Percentiles rank a stretch among this genome's conserved stretches.
phyloP scores from a whole-genome alignment of 2,888 invertebrate genomes.

The Oscheius sp. region DNA sequence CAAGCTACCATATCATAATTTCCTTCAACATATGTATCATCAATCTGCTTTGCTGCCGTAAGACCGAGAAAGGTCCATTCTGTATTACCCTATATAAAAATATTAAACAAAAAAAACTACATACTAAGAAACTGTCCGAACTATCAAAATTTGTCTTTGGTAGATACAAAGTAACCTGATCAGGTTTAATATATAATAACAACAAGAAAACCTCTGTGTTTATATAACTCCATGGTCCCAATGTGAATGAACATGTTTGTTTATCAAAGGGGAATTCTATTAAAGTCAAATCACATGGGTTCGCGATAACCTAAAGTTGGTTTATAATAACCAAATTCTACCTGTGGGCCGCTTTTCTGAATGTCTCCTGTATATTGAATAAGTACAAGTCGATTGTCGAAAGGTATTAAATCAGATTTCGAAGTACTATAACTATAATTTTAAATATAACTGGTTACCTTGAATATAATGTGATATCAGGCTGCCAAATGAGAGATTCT shows the following conservation, averaged over 20 bases:
- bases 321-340: not conserved
- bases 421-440: not conserved
- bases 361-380: not conserved
- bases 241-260: not conserved
- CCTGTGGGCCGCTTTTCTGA: not conserved
- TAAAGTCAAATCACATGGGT: slow-evolving; percentile 8
- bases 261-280: slow-evolving; percentile 7
- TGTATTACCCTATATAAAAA: slow-evolving; percentile 3
- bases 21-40: slow-evolving; percentile 8
- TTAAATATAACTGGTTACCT: not conserved
- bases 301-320: not conserved
- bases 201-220: slow-evolving; percentile 13
- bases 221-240: slow-evolving; percentile 15
- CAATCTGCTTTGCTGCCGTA: not conserved
- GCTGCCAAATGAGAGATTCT: slow-evolving; percentile 9
- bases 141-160: not conserved
- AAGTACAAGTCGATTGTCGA: slow-evolving; percentile 1
- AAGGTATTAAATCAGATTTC: slow-evolving; percentile 1
- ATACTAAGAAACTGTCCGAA: not conserved
- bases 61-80: slow-evolving; percentile 13
- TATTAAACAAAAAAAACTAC: not conserved
- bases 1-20: slow-evolving; percentile 8
- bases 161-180: slow-evolving; percentile 4
- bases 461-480: slow-evolving; percentile 13
- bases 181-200: too few relatives aligned